Evolutionary conservation across 2,797 vertebrate species (phyloP), one percentile per base, ranked within the genome.

Genomic region (Limosa lapponica): DNA sequence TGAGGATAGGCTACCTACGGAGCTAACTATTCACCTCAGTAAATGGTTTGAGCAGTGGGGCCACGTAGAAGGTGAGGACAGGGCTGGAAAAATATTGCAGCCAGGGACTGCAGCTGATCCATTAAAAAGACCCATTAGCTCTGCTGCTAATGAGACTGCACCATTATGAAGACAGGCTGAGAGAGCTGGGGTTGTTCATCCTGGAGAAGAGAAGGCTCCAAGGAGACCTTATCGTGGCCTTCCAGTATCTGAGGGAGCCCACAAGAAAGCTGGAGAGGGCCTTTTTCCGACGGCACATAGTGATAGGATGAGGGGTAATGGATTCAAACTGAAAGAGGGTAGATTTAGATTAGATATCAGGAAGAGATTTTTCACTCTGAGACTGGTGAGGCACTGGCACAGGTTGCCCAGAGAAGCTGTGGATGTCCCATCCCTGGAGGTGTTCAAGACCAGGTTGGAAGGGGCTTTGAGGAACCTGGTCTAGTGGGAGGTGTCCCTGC

Each of bases 1-100:
- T 59, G 39, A 54, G 30, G 52, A 10, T 1, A 3, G 62, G 25
- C 11, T 72, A 2, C 44, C 32, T 14, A 19, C 32, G 49, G 25
- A 57, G 13, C 25, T 77, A 25, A 11, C 7, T 37, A 0, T 25
- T 9, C 11, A 11, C 27, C 22, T 58, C 55, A 23, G 0, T 16
- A 19, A 41, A 46, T 3, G 55, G 12, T 11, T 16, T 55, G 61
- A 66, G 69, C 55, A 19, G 18, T 17, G n/a, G 6, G 75, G 5
- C 14, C 28, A 10, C 8, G 13, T 15, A 49, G 58, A 28, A 61
- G 6, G 17, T 30, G 54, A 84, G 34, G 44, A 19, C 27, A 55
- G 44, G 24, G 13, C 14, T 80, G 71, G 54, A 46, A 34, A 73
- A 49, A 8, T 22, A 2, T 4, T 46, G 30, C 16, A n/a, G 28